Base-by-base conservation (phyloP, 2,113 vertebrate species). In the Notechis scutatus region DNA sequence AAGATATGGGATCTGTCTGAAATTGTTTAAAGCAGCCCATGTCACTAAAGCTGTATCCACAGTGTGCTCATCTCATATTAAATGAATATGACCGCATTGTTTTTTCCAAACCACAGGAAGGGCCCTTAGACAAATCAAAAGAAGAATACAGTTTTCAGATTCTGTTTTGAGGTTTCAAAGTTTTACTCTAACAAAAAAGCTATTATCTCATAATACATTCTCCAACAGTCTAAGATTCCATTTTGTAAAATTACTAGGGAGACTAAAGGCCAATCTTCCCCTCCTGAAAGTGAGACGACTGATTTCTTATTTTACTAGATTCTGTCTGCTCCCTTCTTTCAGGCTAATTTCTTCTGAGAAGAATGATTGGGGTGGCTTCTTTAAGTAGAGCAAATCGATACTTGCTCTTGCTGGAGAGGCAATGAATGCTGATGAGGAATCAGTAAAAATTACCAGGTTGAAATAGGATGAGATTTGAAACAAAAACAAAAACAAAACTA, bases 361-460 rank as follows among this genome's bases (percentile, higher is more conserved):
- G n/a, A 54, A 42, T 88, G 52, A 94, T 42, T 88, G 23, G 15
- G 29, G 74, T 23, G 24, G 81, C 42, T 92, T 34, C 55, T 87
- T 59, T 94, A 56, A 42, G 57, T 85, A 90, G 39, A 85, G 42
- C 54, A 74, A 92, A 92, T 85, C 85, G 88, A 56, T 85, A 88
- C 15, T n/a, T 9, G 23, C 42, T 94, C 23, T n/a, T 81, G 52
- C 6, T 15, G 15, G 12, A 34, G 59, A 88, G 47, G 7, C 8
- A 81, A 15, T 57, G 89, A 74, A 87, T 90, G 42, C 89, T 94
- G 85, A 64, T 92, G 88, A 59, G 89, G 91, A 57, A 88, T 92
- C 87, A 92, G 88, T 56, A 47, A 81, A 29, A 61, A 92, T 64
- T 39, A 29, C 88, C 23, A 87, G 52, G 26, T 14, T 90, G 50